Base-by-base conservation (phyloP, 2,888 invertebrate species). In the Parnassius smintheus region DNA sequence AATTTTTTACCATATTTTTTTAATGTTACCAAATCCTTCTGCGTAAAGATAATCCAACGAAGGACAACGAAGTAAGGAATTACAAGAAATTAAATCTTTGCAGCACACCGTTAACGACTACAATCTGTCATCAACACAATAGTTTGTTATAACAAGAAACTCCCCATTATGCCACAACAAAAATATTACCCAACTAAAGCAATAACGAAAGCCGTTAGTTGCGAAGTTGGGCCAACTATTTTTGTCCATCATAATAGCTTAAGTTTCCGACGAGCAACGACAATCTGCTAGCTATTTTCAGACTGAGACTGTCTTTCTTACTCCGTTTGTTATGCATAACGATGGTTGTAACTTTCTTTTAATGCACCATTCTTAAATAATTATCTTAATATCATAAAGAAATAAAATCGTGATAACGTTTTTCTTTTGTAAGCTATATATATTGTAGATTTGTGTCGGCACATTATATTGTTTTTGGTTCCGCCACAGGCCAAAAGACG, bases 171-270 rank as follows among this genome's bases (percentile, higher is more conserved):
- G 81, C 81, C 81, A 74, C 75, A 73, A 79, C 80, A 79, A 89
- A 88, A 90, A 91, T 89, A 89, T 88, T 85, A 82, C 79, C 78
- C 83, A 89, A 90, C 87, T 91, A 88, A 83, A 82, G 84, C 86
- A 88, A 89, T 91, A 91, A 91, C 85, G 81, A 86, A 81, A 71
- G 72, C 78, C 78, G 83, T 85, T 88, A 87, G 83, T 82, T 80
- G 75, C 78, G 75, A 82, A 86, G 78, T 86, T 63, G 79, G 71
- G 70, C 72, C 79, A 87, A 90, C 88, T 85, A 89, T 91, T 89
- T 90, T 89, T 87, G 87, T 82, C 81, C 81, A 78, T 88, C 85
- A 89, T 89, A 90, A 91, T 88, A 88, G 89, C 81, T 68, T 65
- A 88, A 90, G 86, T 91, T 90, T 76, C 78, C 67, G 74, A 74